These are phyloP conservation scores for Cinara cedri DNA, from an alignment of 2,888 invertebrate species.

Conservation along the genomic window DNA sequence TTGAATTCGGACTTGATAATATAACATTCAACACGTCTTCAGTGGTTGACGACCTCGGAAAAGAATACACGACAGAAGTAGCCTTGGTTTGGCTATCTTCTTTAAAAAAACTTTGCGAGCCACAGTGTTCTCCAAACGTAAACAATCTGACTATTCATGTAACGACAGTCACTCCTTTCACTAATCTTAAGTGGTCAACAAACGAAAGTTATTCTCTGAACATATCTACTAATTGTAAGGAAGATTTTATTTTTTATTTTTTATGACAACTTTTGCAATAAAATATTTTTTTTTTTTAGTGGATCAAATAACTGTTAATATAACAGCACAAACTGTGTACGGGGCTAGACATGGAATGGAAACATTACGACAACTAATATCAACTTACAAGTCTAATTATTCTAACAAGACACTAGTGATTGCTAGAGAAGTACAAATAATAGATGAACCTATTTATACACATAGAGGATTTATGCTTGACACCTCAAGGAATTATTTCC, in stretches of 20 bases:
- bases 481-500: constrained; percentile 85
- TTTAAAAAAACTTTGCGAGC: constrained; percentile 69
- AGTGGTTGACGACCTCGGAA: constrained; percentile 14
- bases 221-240: constrained; percentile 64
- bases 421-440: constrained; percentile 65
- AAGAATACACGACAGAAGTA: constrained; percentile 67
- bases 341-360: constrained; percentile 76
- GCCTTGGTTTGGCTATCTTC: constrained; percentile 68
- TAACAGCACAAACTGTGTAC: constrained; percentile 61
- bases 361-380: constrained; percentile 72
- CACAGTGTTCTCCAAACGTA: constrained; percentile 65
- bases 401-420: constrained; percentile 65
- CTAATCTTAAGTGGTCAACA: constrained; percentile 71
- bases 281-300: constrained; percentile 62
- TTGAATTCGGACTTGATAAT: constrained; percentile 20
- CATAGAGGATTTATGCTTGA: constrained; percentile 90
- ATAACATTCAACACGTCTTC: constrained; percentile 64
- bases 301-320: constrained; percentile 62
- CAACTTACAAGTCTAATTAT: constrained; percentile 36
- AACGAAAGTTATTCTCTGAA: constrained; percentile 73
- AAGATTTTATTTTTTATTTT: neutral
- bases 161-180: constrained; percentile 65
- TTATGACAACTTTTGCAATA: neutral
- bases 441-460: constrained; percentile 79
- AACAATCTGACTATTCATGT: constrained; percentile 69